Evolutionary conservation across 2,797 vertebrate genomes (phyloP), one percentile per base, ranked within the genome.

Genomic region (Decapterus maruadsi): DNA sequence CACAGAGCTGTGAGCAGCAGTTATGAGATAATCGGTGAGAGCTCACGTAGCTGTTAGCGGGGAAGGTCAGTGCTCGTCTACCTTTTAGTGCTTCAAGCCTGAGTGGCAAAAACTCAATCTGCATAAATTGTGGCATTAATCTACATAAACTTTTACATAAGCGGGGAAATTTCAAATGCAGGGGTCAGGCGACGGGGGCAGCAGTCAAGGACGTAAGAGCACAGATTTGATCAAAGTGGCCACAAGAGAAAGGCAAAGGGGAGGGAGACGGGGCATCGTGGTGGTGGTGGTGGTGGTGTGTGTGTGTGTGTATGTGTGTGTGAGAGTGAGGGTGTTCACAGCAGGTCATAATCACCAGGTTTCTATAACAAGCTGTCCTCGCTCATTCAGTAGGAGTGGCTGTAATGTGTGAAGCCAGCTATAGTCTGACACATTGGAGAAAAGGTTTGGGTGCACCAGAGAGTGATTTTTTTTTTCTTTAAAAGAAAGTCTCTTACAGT

Each of bases 51-150:
- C 83, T 75, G 86, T 86, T 91, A 81, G 68, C n/a, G 14, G 59
- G 78, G 85, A 85, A 89, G 91, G 91, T 93, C 91, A 90, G 84
- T 48, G 78, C 92, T 89, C 85, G 56, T 88, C 90, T 88, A 89
- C 87, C 84, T 91, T 89, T 90, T 89, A 87, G 80, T 82, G 90
- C 87, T 91, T 90, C 82, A 80, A 87, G 85, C 80, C 85, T 74
- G 83, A 91, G 86, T 86, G 88, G 89, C 88, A 80, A 92, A 91
- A 92, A 90, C 81, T 85, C 82, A 85, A 92, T 92, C 89, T 92
- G 90, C 92, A 93, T 93, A 93, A 94, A 92, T 90, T 87, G 92
- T 90, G 75, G 84, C 78, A 85, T 91, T 92, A 89, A 93, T 95
- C 92, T 93, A 88, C 92, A 93, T 93, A 90, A 87, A 92, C 85